These are phyloP conservation scores for Pachyrhynchus sulphureomaculatus DNA, from an alignment of 1,140 invertebrate genomes.

Conservation along the genomic window DNA sequence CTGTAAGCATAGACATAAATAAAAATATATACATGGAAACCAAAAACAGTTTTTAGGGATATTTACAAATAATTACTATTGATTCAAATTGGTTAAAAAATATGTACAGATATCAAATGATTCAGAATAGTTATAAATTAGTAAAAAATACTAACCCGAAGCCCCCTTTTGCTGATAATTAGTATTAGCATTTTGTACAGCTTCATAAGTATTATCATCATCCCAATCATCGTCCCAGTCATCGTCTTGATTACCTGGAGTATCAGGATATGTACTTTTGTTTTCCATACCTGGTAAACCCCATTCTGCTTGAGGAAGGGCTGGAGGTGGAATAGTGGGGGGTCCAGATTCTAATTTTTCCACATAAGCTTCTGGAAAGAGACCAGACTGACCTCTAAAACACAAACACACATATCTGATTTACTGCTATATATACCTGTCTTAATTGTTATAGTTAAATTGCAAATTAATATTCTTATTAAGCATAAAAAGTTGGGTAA, in stretches of 20 bases:
- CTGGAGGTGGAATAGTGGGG: constrained; percentile 46
- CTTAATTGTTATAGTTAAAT: too few species aligned
- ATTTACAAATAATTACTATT: too few species aligned
- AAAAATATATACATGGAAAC: too few species aligned
- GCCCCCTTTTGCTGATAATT: constrained; percentile 37
- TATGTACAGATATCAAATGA: too few species aligned
- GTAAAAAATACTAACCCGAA: too few species aligned
- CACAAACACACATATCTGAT: neutral
- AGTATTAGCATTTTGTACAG: constrained; percentile 52
- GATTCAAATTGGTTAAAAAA: too few species aligned
- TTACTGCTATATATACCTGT: too few species aligned
- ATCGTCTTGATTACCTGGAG: constrained; percentile 22
- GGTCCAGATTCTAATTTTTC: constrained; percentile 53
- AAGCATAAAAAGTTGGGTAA: too few species aligned
- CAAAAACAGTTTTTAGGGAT: too few species aligned
- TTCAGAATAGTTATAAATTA: too few species aligned
- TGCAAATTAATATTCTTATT: too few species aligned
- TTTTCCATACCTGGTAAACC: constrained; percentile 12
- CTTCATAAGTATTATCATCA: constrained; percentile 69
- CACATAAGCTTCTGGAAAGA: constrained; percentile 93
- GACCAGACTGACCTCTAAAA: constrained; percentile 70
- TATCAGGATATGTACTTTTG: constrained; percentile 15
- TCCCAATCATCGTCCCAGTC: constrained; percentile 65
- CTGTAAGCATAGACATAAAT: too few species aligned
- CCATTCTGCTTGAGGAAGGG: constrained; percentile 48